Conservation (phyloP, 2,888 invertebrate species). For the Acrobasis repandana region DNA sequence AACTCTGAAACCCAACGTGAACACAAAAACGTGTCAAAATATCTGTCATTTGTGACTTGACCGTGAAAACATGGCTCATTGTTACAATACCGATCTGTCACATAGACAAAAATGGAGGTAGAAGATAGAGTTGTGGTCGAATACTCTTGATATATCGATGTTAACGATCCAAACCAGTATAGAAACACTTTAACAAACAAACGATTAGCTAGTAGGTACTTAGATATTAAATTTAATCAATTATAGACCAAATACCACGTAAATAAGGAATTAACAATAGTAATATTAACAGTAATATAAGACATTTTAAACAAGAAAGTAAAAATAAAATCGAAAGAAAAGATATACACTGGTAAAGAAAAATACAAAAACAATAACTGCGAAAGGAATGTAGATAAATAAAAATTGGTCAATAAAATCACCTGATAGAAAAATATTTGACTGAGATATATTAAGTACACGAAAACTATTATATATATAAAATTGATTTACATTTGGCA, state of each 20-base stretch:
- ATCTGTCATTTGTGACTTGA: no score
- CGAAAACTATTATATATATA: neutral
- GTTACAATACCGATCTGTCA: no score
- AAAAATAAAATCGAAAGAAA: neutral
- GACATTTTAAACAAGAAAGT: slow-evolving; percentile 3
- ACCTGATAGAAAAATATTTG: neutral
- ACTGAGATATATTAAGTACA: slow-evolving; percentile 8
- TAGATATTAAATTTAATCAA: neutral
- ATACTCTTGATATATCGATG: no score
- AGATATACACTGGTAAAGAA: neutral
- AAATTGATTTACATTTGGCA: slow-evolving; percentile 13
- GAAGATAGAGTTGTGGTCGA: no score
- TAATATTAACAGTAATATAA: neutral
- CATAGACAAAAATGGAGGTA: no score
- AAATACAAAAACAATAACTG: neutral
- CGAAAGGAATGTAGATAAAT: slow-evolving; percentile 5
- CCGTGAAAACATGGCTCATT: no score
- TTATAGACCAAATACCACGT: neutral
- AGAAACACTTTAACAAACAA: neutral
- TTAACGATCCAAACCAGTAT: neutral
- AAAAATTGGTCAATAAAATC: neutral
- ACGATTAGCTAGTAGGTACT: neutral
- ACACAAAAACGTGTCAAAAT: no score
- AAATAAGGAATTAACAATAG: neutral
- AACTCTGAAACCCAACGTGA: neutral